Evolutionary conservation across 2,888 invertebrate species (phyloP).

Genomic region (Pristionchus mayeri): DNA sequence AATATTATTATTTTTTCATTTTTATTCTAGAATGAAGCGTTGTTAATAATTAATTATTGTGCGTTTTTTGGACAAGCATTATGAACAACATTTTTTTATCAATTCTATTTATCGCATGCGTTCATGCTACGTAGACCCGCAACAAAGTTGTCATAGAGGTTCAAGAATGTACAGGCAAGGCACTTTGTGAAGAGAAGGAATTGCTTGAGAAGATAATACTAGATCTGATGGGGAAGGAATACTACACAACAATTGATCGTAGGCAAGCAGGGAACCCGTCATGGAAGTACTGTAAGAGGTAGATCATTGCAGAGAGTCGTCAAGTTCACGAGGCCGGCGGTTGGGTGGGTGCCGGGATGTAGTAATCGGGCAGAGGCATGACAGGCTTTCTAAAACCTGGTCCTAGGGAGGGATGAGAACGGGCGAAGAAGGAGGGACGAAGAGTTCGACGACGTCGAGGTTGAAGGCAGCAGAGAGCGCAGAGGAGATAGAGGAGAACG

Average conservation of each 20-base stretch:
- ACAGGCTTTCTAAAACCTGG: conserved; percentile 71
- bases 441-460: conserved; percentile 55
- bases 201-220: not conserved
- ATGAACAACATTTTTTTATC: not conserved
- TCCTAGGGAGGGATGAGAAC: conserved; percentile 65
- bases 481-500: conserved; percentile 36
- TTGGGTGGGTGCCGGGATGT: conserved; percentile 47
- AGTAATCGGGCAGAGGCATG: conserved; percentile 64
- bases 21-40: too few relatives aligned
- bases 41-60: too few relatives aligned
- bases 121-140: not conserved
- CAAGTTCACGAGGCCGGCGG: not conserved
- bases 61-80: too few relatives aligned
- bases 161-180: conserved; percentile 39
- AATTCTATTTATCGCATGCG: not conserved
- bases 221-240: not conserved
- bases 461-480: conserved; percentile 29
- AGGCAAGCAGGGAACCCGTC: conserved; percentile 7
- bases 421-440: conserved; percentile 62
- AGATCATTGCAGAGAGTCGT: not conserved
- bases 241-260: conserved; percentile 4
- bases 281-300: not conserved
- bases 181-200: conserved; percentile 19
- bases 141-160: not conserved
- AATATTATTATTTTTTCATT: too few relatives aligned